Base-by-base conservation (phyloP, 2,888 invertebrate genomes). In the Drosophila leonis region DNA sequence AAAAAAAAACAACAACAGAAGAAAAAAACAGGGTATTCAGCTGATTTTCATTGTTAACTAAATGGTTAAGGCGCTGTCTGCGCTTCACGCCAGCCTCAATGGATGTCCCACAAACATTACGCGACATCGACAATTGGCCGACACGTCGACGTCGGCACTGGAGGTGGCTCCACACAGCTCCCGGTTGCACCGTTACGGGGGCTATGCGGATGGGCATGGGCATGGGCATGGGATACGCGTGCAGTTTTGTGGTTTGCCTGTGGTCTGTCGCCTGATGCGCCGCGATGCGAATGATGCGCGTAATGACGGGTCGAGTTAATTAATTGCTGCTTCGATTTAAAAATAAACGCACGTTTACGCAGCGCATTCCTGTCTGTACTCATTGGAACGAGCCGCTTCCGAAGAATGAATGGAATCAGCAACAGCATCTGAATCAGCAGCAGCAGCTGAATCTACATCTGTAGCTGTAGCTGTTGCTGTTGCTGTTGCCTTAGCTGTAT, bases 301-400 rank as follows among this genome's bases (percentile, higher is more conserved):
- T 86, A 88, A 85, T 86, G 86, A 86, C 87, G 88, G 86, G 81
- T 84, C 84, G 88, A 86, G 88, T 86, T 88, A 88, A 86, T 86
- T 86, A 86, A 86, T 86, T 86, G 87, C 84, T 86, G 86, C 82
- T 72, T 88, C 84, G 87, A 84, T 88, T 86, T 86, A 88, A 86
- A 86, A 86, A 86, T 86, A 86, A 88, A 86, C 76, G 67, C 86
- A 86, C 86, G 86, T 86, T 86, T 83, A 74, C 69, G 72, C 81
- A 72, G 64, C 86, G 80, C 84, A 88, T 86, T 86, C 86, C 84
- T 78, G 84, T 60, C 82, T 68, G 73, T 78, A 78, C 74, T 68
- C 73, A 65, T 54, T 61, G 71, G 74, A 61, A 67, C 46, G 80
- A 78, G 59, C 71, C 39, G 71, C 52, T 51, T 46, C 37, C 60